Conservation (phyloP, 2,797 vertebrate genomes). For the Myripristis jacobus region DNA sequence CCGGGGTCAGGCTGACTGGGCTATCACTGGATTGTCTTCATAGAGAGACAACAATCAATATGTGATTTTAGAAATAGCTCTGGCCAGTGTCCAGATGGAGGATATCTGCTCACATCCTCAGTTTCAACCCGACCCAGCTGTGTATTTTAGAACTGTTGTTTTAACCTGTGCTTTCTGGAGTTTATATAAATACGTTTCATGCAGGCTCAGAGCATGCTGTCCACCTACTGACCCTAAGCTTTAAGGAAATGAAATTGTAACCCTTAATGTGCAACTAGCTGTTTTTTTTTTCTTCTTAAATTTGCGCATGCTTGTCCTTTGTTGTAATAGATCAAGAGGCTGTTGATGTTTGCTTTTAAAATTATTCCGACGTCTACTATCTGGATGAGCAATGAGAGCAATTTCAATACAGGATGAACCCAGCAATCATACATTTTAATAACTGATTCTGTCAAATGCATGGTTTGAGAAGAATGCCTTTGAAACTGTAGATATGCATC, state of each 20-base stretch:
- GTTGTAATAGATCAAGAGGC: constrained; percentile 56
- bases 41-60: constrained; percentile 42
- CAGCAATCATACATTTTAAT: constrained; percentile 79
- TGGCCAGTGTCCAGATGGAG: neutral
- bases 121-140: constrained; percentile 23
- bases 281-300: constrained; percentile 54
- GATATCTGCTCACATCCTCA: constrained; percentile 10
- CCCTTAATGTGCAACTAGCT: constrained; percentile 13
- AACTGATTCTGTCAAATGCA: constrained; percentile 78
- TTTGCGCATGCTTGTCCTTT: constrained; percentile 36
- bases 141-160: neutral
- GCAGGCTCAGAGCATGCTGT: constrained; percentile 12
- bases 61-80: constrained; percentile 21
- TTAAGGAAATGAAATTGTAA: neutral
- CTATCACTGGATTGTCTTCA: constrained; percentile 50
- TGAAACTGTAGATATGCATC: constrained; percentile 77
- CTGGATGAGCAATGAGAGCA: constrained; percentile 73
- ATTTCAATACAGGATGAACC: constrained; percentile 72
- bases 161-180: constrained; percentile 3
- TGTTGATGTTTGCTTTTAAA: constrained; percentile 68
- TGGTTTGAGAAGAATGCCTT: constrained; percentile 77
- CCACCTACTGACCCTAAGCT: constrained; percentile 28
- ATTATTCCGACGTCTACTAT: constrained; percentile 71
- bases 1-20: constrained; percentile 46
- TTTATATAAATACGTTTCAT: constrained; percentile 19